These are phyloP conservation scores for Buathra laborator DNA, from an alignment of 2,888 invertebrate species.

Conservation along the genomic window DNA sequence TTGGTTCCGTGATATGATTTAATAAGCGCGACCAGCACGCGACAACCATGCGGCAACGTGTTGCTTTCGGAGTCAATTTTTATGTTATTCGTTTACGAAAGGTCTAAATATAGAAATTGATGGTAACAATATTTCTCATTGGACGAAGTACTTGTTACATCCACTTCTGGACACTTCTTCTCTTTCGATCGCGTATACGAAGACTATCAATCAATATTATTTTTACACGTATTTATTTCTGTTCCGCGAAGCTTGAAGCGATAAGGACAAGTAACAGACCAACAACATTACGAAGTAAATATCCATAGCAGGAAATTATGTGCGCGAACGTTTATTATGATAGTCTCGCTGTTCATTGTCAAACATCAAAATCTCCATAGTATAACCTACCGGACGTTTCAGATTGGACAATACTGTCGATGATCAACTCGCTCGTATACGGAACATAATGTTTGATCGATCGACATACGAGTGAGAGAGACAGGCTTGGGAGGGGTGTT, in stretches of 20 bases:
- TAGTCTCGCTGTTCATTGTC: conserved; percentile 14
- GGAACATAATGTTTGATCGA: conserved; percentile 33
- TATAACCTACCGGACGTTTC: neutral
- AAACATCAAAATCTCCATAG: conserved; percentile 10
- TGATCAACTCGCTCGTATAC: conserved; percentile 27
- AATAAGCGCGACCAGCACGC: conserved; percentile 31
- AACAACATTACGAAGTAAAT: neutral
- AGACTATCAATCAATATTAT: neutral
- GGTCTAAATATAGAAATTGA: neutral
- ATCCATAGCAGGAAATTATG: neutral
- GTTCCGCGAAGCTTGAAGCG: neutral
- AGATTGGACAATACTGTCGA: conserved; percentile 12
- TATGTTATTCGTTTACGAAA: neutral
- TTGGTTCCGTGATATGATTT: conserved; percentile 52
- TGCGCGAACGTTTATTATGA: conserved; percentile 21
- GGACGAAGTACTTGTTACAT: neutral
- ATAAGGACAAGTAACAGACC: neutral
- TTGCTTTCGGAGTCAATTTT: conserved; percentile 33
- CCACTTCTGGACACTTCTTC: neutral
- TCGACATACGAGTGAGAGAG: conserved; percentile 8
- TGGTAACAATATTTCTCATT: neutral
- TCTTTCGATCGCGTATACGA: neutral
- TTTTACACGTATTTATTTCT: neutral
- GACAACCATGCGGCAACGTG: conserved; percentile 54
- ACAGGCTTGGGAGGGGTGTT: neutral